Conservation (phyloP, 2,797 vertebrate species). For the Cynodonichthys magdalenae region DNA sequence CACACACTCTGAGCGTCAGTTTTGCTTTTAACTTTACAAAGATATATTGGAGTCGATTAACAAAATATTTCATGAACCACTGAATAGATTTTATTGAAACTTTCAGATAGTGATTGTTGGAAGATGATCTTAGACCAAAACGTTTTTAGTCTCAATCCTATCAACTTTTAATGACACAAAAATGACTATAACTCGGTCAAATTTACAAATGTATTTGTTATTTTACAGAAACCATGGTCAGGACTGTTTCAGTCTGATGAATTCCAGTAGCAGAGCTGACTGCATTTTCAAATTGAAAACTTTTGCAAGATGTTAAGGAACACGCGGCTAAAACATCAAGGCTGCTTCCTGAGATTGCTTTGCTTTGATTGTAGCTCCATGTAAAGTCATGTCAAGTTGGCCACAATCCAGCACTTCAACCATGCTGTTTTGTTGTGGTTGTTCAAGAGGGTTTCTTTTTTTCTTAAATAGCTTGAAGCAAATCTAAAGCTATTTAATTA, state of each 20-base stretch:
- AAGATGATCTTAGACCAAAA: no score
- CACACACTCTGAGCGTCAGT: no score
- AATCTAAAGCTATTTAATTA: conserved; percentile 52
- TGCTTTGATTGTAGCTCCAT: not conserved
- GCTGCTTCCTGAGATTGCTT: conserved; percentile 1
- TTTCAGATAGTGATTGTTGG: no score
- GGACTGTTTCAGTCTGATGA: not conserved
- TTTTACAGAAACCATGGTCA: no score
- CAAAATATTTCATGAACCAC: no score
- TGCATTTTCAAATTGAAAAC: not conserved
- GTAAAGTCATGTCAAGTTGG: conserved; percentile 1
- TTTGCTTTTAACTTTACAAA: no score
- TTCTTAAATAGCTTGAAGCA: conserved; percentile 30
- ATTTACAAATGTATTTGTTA: no score
- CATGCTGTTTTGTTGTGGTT: conserved; percentile 7
- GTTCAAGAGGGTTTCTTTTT: conserved; percentile 16
- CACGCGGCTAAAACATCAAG: not conserved
- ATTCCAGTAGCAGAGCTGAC: not conserved
- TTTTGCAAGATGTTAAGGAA: conserved; percentile 9
- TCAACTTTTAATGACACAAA: no score
- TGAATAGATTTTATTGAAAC: no score
- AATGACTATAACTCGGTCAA: no score
- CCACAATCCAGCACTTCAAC: conserved; percentile 14
- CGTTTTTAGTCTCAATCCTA: no score
- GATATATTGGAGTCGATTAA: no score